Evolutionary conservation across 2,888 invertebrate genomes (phyloP), one percentile per base, ranked within the genome.

Genomic region (Antheraea yamamai): DNA sequence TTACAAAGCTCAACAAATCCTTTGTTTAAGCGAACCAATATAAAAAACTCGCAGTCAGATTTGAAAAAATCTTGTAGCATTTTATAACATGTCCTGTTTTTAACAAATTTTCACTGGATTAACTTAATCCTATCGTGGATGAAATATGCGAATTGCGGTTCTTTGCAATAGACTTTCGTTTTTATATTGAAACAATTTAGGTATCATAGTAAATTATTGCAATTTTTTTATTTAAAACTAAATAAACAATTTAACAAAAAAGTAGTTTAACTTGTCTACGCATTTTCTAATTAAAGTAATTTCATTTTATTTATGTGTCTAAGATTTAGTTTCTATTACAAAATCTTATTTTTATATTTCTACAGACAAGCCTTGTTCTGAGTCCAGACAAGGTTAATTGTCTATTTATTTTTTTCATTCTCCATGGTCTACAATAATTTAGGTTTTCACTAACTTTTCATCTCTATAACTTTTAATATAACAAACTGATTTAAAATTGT

Each of bases 121-220:
- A 79, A 80, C 79, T 78, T 83, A 83, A 84, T 84, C 84, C 81
- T 79, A 78, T 79, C 81, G 79, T 80, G 80, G 79, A 81, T 79
- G 81, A 82, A 79, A 81, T 77, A 75, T 76, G 70, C 47, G 52
- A 72, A 75, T 79, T 76, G 73, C 73, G 77, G 73, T 76, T 73
- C 76, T 75, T 39, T 73, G 77, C 8, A 35, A 58, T 39, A 55
- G 71, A 74, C 58, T 68, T 72, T 52, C 58, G 74, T 68, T 70
- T 75, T 73, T 74, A 72, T 73, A 7, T n/a, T 3, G 47, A 20
- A 66, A 39, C 71, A 58, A 74, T 23, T 39, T 23, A 26, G 14
- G 6, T 64, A 26, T 8, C 26, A 64, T 10, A 23, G 14, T 61
- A 23, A 30, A 30, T 30, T 61, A 26, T 26, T 26, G 26, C 26